Evolutionary conservation across 1,140 invertebrate species (phyloP), one percentile per base, ranked within the genome.

Genomic region (Drosophila ambigua): DNA sequence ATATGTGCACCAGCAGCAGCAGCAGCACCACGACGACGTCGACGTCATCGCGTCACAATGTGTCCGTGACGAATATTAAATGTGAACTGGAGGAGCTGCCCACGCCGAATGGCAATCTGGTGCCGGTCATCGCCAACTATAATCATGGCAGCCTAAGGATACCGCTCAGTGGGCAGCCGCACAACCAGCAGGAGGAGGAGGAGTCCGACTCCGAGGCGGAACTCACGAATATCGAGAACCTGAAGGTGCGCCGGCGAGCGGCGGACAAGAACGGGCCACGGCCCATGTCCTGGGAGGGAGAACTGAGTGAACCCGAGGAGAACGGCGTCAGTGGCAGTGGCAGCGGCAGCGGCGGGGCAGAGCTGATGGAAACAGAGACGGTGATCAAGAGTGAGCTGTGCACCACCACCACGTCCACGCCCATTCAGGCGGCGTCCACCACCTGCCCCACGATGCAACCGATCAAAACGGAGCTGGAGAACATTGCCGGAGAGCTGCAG

Each of bases 261-360:
- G 52, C 77, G 13, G 81, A 91, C 23, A 92, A 89, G 46, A 91
- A 90, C 48, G 91, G 90, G 0, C 93, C 93, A 5, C 79, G 97
- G 41, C 97, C 97, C 13, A 98, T 98, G 97, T 97, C 96, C 2
- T 97, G 97, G 97, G 97, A 98, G 91, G 97, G 97, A 13, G 97
- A 97, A 91, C 92, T 98, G 0, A 97, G 96, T 1, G 97, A 98
- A 80, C 80, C 94, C 91, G 90, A 91, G 50, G 81, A 72, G 31
- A 77, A 82, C 5, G 55, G 64, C n/a, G 11, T 11, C 35, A 13
- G 35, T 8, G 11, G 11, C 11, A 8, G 35, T 0, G 11, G 35
- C 16, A 16, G 16, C 2, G 23, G 23, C 23, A 4, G 1, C 1
- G 35, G 35, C 1, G 87, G 77, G 9, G 90, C 95, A 93, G 92